These are phyloP conservation scores for Mnemiopsis leidyi DNA, from an alignment of 37 sponge, comb jelly and placozoan genomes.

Conservation along the genomic window DNA sequence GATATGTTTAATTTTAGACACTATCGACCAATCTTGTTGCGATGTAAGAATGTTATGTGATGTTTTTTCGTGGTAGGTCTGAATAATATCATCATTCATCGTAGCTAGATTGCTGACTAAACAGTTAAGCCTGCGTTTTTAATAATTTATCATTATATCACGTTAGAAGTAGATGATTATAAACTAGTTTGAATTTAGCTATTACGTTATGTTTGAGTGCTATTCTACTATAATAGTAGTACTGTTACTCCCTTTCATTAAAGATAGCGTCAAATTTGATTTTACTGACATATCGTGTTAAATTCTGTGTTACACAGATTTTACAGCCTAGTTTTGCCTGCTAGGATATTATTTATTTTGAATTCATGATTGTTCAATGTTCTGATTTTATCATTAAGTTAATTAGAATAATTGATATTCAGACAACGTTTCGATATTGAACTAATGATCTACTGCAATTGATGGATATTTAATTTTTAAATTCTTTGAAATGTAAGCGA, in stretches of 20 bases:
- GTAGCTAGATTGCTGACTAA: too few species aligned
- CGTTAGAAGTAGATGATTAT: background rate
- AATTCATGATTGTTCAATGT: background rate
- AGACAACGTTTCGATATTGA: background rate
- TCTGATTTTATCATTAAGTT: background rate
- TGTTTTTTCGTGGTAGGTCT: background rate
- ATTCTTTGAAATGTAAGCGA: too few species aligned
- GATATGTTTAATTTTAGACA: background rate
- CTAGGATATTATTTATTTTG: background rate
- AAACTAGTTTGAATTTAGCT: too few species aligned
- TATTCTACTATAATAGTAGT: too few species aligned
- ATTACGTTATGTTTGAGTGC: too few species aligned
- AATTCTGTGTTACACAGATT: background rate
- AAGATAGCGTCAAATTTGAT: background rate
- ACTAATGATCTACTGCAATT: too few species aligned
- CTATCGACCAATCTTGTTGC: background rate
- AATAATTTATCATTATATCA: background rate
- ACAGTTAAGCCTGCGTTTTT: background rate
- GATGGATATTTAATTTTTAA: too few species aligned
- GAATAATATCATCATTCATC: too few species aligned
- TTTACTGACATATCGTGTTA: background rate
- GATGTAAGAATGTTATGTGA: background rate
- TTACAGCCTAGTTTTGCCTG: background rate
- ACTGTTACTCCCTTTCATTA: too few species aligned
- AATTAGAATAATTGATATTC: background rate